phyloP scores from a whole-genome alignment of 2,113 vertebrate genomes.

The Proterorhinus semilunaris region DNA sequence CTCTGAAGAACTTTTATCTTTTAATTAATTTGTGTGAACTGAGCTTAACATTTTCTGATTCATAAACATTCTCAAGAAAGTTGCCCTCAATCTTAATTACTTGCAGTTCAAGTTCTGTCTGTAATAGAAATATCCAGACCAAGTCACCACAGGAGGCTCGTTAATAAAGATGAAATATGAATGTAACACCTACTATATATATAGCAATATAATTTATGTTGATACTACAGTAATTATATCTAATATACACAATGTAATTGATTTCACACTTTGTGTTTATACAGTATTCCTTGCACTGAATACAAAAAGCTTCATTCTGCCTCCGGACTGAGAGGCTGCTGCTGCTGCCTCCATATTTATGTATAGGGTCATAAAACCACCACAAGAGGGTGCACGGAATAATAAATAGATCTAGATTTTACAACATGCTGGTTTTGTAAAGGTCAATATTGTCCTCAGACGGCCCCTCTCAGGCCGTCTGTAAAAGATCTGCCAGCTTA shows the following conservation, averaged over 20 bases:
- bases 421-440: slow-evolving; percentile 37
- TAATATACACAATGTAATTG: neutral
- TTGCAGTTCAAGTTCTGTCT: too few relatives aligned
- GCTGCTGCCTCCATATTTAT: slow-evolving; percentile 29
- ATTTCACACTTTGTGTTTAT: neutral
- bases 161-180: neutral
- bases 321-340: slow-evolving; percentile 71
- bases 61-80: too few relatives aligned
- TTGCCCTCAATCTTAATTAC: too few relatives aligned
- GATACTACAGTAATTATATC: neutral
- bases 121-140: too few relatives aligned
- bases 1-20: too few relatives aligned
- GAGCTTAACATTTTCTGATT: too few relatives aligned
- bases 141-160: neutral
- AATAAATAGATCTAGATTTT: slow-evolving; percentile 46
- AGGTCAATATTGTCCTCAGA: slow-evolving; percentile 37
- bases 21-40: too few relatives aligned
- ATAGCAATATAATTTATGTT: neutral
- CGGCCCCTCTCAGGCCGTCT: slow-evolving; percentile 23
- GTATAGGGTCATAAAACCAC: slow-evolving; percentile 38
- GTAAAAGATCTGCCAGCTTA: neutral
- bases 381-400: slow-evolving; percentile 32
- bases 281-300: slow-evolving; percentile 23
- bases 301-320: slow-evolving; percentile 66
- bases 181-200: neutral